These are phyloP conservation scores for Lacerta viridis DNA, from an alignment of 2,797 vertebrate species.

Conservation along the genomic window DNA sequence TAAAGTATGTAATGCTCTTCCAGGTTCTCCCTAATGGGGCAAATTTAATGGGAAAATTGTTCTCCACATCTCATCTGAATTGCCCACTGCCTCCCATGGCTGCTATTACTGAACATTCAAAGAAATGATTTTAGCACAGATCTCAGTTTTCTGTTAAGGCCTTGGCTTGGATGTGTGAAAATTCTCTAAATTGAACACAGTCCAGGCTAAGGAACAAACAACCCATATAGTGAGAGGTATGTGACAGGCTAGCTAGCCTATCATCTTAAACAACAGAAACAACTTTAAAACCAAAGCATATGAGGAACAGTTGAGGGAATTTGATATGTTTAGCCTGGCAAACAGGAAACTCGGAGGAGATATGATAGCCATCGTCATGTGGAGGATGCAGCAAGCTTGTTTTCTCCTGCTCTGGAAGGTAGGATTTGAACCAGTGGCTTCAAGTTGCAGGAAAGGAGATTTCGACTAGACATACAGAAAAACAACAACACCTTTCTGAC, in stretches of 20 bases:
- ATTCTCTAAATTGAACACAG: neutral
- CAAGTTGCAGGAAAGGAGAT: too few species aligned
- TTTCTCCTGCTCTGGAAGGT: too few species aligned
- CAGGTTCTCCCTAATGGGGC: neutral
- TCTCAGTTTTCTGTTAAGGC: neutral
- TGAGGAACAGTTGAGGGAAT: too few species aligned
- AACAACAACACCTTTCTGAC: too few species aligned
- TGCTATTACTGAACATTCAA: neutral
- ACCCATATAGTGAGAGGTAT: neutral
- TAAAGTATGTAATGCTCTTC: neutral
- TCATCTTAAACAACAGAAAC: neutral
- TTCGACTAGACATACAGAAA: too few species aligned
- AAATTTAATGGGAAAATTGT: neutral
- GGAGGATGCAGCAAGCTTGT: too few species aligned
- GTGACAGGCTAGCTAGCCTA: neutral
- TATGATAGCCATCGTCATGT: too few species aligned
- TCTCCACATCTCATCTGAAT: neutral
- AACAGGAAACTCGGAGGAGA: too few species aligned
- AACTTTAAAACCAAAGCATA: too few species aligned
- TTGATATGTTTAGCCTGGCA: too few species aligned
- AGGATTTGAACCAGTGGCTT: too few species aligned
- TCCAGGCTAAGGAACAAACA: neutral
- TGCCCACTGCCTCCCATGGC: neutral
- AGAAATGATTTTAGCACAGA: neutral
- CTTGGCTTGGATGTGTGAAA: neutral